Base-by-base conservation (phyloP, 2,797 vertebrate species). In the Cottoperca gobio region DNA sequence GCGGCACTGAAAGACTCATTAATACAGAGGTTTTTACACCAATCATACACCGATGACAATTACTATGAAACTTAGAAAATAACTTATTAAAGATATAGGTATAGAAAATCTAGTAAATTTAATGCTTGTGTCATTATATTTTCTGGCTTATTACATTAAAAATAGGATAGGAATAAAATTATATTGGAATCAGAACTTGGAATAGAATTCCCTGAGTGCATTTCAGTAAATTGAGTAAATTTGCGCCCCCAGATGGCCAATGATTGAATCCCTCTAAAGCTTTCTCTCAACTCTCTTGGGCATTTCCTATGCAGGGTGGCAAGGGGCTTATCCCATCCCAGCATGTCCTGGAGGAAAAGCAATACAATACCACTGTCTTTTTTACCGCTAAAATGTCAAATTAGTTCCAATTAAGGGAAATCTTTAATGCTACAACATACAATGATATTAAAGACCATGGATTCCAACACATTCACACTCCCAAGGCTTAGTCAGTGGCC, bases 21-120 rank as follows among this genome's bases (percentile, higher is more conserved):
- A 21, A 69, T 84, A 78, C 33, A 26, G 9, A 48, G 33, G 2
- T 65, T 73, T 78, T 68, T 54, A 64, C 48, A 75, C 14, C 55
- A 71, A 49, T 81, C 48, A 33, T 24, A 28, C 2, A 3, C 24
- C 28, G 45, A 42, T 67, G n/a, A 75, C 28, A 54, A 16, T 79
- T 79, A 67, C 45, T 17, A n/a, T 46, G 24, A 23, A 58, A 42
- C 35, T 6, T 17, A 7, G 6, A 62, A 68, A 43, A 48, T 42
- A 35, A 63, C 26, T 23, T 39, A 3, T 65, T 66, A 17, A 54
- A 63, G 14, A 59, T 8, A 48, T 61, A 10, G 10, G 4, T 52
- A 39, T n/a, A 11, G 9, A 59, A 37, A 64, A 13, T 24, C 8
- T 13, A 23, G 4, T 40, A 3, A 17, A 24, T 65, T 42, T 16